Base-by-base conservation (phyloP, 2,797 vertebrate species). In the Podarcis siculus region DNA sequence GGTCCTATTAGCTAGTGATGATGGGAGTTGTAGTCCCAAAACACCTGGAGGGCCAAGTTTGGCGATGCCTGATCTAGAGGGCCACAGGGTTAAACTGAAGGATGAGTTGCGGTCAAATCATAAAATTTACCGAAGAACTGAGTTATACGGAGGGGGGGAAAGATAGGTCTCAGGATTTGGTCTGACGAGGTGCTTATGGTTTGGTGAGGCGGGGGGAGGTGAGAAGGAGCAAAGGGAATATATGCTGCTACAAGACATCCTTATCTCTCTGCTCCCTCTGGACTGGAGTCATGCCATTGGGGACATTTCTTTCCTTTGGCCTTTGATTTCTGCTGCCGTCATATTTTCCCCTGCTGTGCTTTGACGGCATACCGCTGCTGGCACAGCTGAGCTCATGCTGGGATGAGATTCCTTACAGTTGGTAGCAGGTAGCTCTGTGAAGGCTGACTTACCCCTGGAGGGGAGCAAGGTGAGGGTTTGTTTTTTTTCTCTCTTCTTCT, bases 361-460 rank as follows among this genome's bases (percentile, higher is more conserved):
- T 92, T 95, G 92, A 94, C 80, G 19, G 90, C 85, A 92, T 86
- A 84, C 89, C 89, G 85, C 92, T 93, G 89, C 90, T 90, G 90
- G 94, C 91, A 90, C 90, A 87, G 91, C 88, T 80, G 30, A 93
- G 87, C 92, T 90, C 94, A 93, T n/a, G 90, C 94, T 94, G 92
- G 85, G 92, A 85, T 85, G 91, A 92, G 90, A 90, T 91, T 91
- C 94, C 94, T 93, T 90, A 90, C 92, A 95, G 95, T 94, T 92
- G 93, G 94, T 93, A 90, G 45, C 92, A 95, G 92, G 89, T 95
- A 91, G 30, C 87, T 91, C 78, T 82, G 93, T 89, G 83, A 79
- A 82, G 87, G 86, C 23, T 4, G 49, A 81, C 86, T 85, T 83
- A n/a, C 87, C 93, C 61, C 92, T 91, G 72, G 23, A 92, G 93